These are phyloP conservation scores for Parnassius smintheus DNA, from an alignment of 2,888 invertebrate species.

Conservation along the genomic window DNA sequence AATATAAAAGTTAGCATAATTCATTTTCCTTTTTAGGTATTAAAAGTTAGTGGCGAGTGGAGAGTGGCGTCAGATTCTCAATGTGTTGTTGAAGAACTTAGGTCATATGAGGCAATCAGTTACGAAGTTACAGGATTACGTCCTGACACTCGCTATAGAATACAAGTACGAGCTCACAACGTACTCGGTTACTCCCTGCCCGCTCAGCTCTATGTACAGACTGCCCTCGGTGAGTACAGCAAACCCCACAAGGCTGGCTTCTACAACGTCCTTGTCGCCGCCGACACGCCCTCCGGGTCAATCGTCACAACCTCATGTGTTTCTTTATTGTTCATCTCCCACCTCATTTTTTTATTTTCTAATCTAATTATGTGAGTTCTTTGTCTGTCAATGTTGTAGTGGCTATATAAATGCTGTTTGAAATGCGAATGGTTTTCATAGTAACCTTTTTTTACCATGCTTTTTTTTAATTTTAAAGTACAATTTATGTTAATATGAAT, in stretches of 20 bases:
- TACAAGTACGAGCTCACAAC: conserved; percentile 93
- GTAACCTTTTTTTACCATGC: conserved; percentile 30
- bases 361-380: conserved; percentile 44
- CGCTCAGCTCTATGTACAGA: conserved; percentile 89
- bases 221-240: conserved; percentile 91
- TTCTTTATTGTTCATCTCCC: conserved; percentile 53
- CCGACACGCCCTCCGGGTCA: conserved; percentile 58
- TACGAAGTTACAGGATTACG: conserved; percentile 85
- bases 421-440: conserved; percentile 38
- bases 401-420: conserved; percentile 45
- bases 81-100: conserved; percentile 82
- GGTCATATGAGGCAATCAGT: conserved; percentile 82
- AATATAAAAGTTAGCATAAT: not conserved
- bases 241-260: conserved; percentile 72
- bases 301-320: conserved; percentile 51
- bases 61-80: conserved; percentile 72
- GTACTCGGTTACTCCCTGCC: conserved; percentile 90
- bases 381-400: conserved; percentile 41
- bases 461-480: conserved; percentile 30
- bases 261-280: conserved; percentile 74
- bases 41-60: conserved; percentile 86
- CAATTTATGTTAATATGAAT: conserved; percentile 27
- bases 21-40: conserved; percentile 70
- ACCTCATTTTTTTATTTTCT: conserved; percentile 62
- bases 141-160: conserved; percentile 91